Evolutionary conservation across 2,888 invertebrate genomes (phyloP).

Genomic region (Apoderus coryli): DNA sequence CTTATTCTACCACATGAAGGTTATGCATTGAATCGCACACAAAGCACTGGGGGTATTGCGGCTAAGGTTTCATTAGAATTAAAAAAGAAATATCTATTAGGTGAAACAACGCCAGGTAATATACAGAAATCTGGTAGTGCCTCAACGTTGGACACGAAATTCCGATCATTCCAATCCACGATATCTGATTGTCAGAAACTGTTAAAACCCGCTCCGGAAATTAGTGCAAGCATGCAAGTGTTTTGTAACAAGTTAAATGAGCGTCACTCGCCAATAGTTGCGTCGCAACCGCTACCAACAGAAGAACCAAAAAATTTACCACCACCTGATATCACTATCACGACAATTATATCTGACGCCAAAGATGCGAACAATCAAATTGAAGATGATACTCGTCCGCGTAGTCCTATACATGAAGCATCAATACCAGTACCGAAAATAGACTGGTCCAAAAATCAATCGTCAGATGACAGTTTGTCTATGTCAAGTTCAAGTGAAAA

Average conservation of each 20-base stretch:
- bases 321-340: constrained; percentile 16
- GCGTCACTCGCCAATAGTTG: constrained; percentile 26
- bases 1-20: constrained; percentile 43
- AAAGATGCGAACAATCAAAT: constrained; percentile 21
- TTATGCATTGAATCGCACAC: constrained; percentile 65
- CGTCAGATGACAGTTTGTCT: constrained; percentile 47
- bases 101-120: constrained; percentile 50
- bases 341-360: constrained; percentile 10
- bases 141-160: constrained; percentile 69
- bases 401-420: constrained; percentile 49
- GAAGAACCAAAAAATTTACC: constrained; percentile 10
- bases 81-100: constrained; percentile 70
- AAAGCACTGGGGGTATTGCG: constrained; percentile 77
- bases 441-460: constrained; percentile 36
- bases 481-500: constrained; percentile 20
- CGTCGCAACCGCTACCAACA: constrained; percentile 13
- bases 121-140: constrained; percentile 73
- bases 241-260: constrained; percentile 37
- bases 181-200: constrained; percentile 82
- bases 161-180: constrained; percentile 69
- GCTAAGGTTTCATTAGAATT: constrained; percentile 76
- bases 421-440: constrained; percentile 50
- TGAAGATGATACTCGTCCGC: constrained; percentile 36
- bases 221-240: constrained; percentile 54
- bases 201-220: constrained; percentile 54